phyloP scores from a whole-genome alignment of 2,113 vertebrate genomes.

The Rostratula benghalensis region DNA sequence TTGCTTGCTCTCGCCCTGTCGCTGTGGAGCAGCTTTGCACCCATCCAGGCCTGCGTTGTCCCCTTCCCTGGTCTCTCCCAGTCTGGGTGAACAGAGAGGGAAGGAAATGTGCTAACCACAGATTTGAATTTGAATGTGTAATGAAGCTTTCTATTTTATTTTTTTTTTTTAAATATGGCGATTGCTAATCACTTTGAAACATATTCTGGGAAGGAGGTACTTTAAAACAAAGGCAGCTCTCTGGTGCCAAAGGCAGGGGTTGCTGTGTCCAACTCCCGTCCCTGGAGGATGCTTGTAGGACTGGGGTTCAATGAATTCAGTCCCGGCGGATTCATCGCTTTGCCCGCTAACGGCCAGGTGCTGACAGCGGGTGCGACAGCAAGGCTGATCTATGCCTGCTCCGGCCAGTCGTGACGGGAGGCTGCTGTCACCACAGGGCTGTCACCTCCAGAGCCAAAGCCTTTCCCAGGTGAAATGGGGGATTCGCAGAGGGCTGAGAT shows the following conservation, averaged over 20 bases:
- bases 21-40: neutral
- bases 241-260: neutral
- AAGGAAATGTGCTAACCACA: neutral
- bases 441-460: neutral
- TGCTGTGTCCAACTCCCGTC: neutral
- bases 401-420: neutral
- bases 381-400: neutral
- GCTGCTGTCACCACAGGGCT: neutral
- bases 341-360: neutral
- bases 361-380: neutral
- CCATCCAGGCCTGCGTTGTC: neutral
- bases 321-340: neutral
- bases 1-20: neutral
- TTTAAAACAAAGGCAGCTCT: neutral
- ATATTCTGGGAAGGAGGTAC: neutral
- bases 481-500: neutral
- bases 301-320: constrained; percentile 30
- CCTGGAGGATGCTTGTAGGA: neutral
- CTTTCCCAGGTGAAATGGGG: fast-evolving
- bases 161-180: neutral
- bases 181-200: neutral
- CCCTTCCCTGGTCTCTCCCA: neutral
- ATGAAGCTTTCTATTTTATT: neutral
- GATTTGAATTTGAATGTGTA: neutral
- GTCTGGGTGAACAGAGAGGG: neutral